phyloP scores from a whole-genome alignment of 2,888 invertebrate genomes.

The Aphodius granarius region DNA sequence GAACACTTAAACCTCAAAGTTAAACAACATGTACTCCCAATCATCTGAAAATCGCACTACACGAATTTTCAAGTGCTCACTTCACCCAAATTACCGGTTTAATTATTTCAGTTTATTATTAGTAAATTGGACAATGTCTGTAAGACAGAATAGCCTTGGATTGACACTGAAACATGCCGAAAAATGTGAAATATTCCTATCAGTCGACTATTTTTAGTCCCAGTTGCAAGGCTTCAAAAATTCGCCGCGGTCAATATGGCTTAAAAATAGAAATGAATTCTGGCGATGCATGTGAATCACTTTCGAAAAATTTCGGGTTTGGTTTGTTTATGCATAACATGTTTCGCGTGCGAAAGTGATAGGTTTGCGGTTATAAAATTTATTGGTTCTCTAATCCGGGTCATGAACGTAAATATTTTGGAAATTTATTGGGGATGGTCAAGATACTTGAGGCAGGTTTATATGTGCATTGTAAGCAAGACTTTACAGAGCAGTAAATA shows the following conservation, averaged over 20 bases:
- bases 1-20: background rate
- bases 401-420: conserved; percentile 2
- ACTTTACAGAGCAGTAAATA: too few relatives aligned
- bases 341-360: background rate
- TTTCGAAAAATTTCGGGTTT: background rate
- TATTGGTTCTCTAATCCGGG: background rate
- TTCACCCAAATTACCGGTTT: background rate
- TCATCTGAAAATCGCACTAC: background rate
- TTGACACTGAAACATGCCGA: background rate
- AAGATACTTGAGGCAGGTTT: background rate
- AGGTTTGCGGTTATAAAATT: background rate
- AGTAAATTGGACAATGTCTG: background rate
- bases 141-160: background rate
- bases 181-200: background rate
- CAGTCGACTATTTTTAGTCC: background rate
- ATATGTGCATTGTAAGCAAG: too few relatives aligned
- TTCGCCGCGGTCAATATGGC: background rate
- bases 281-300: background rate
- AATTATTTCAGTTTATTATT: background rate
- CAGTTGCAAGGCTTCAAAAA: background rate
- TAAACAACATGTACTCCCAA: background rate
- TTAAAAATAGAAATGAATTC: background rate
- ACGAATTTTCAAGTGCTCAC: background rate
- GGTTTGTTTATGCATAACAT: background rate
- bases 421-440: background rate